These are phyloP conservation scores for Ophion ventricosus DNA, from an alignment of 2,888 invertebrate species.

Conservation along the genomic window DNA sequence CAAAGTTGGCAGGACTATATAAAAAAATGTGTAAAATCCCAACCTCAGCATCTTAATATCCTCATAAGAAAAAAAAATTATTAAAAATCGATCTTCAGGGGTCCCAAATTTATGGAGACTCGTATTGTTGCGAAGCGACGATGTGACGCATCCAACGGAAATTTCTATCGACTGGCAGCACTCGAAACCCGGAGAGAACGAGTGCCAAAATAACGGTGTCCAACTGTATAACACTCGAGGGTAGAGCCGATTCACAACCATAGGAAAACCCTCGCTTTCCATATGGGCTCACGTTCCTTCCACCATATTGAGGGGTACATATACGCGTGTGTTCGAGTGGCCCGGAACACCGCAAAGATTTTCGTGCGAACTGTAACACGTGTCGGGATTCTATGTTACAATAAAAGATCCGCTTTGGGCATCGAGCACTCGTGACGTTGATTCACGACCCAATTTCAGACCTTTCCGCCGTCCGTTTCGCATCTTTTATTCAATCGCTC, in stretches of 20 bases:
- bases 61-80: too few species aligned
- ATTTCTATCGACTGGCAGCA: slow-evolving; percentile 50
- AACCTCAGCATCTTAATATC: too few species aligned
- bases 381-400: slow-evolving; percentile 71
- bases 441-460: slow-evolving; percentile 11
- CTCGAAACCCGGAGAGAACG: slow-evolving; percentile 7
- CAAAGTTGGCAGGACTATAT: too few species aligned
- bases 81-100: neutral
- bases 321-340: neutral
- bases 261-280: slow-evolving; percentile 18
- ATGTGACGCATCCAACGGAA: slow-evolving; percentile 25
- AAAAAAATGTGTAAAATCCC: too few species aligned
- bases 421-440: slow-evolving; percentile 34
- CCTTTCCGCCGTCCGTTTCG: neutral
- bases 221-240: slow-evolving; percentile 27
- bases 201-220: slow-evolving; percentile 48
- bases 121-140: neutral
- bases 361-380: slow-evolving; percentile 78
- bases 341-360: slow-evolving; percentile 60
- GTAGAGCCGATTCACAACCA: slow-evolving; percentile 39
- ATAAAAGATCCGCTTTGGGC: slow-evolving; percentile 35
- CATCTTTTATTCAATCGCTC: neutral
- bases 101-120: slow-evolving; percentile 44
- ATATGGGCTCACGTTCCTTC: slow-evolving; percentile 43
- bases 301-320: slow-evolving; percentile 19